These are phyloP conservation scores for Rhinatrema bivittatum DNA, from an alignment of 2,797 vertebrate species.

Conservation along the genomic window DNA sequence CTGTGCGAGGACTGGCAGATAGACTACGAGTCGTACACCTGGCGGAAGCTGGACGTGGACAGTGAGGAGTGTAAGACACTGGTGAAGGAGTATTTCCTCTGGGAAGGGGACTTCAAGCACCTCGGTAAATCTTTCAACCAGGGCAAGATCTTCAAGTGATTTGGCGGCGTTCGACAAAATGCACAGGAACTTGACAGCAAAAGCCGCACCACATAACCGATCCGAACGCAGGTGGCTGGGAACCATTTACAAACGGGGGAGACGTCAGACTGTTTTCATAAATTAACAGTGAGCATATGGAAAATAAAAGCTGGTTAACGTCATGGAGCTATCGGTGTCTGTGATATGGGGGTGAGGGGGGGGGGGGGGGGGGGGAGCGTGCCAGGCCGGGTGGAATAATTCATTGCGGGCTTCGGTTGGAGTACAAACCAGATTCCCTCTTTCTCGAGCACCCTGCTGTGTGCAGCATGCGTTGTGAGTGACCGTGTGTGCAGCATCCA, in stretches of 20 bases:
- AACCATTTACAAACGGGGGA: background rate
- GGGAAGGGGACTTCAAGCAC: slow-evolving; percentile 86
- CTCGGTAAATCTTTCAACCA: slow-evolving; percentile 79
- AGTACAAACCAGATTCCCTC: no score
- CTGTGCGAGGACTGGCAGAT: slow-evolving; percentile 83
- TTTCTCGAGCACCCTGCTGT: no score
- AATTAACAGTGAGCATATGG: background rate
- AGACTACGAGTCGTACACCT: slow-evolving; percentile 85
- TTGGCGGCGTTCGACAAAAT: background rate
- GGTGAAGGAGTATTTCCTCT: slow-evolving; percentile 85
- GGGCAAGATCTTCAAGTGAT: slow-evolving; percentile 86
- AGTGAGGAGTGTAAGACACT: slow-evolving; percentile 79
- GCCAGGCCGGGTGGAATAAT: no score
- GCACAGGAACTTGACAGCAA: background rate
- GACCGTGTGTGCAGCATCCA: no score
- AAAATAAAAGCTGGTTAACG: background rate
- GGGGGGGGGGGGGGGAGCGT: no score
- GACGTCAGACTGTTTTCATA: background rate
- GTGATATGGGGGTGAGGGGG: no score
- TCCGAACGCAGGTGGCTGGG: background rate
- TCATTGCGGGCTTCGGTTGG: no score
- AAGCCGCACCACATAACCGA: background rate
- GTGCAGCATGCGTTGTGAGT: no score
- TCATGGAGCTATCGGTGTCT: no score
- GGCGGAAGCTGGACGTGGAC: slow-evolving; percentile 78